Evolutionary conservation across 2,113 vertebrate species (phyloP).

Genomic region (Bostrychus sinensis): DNA sequence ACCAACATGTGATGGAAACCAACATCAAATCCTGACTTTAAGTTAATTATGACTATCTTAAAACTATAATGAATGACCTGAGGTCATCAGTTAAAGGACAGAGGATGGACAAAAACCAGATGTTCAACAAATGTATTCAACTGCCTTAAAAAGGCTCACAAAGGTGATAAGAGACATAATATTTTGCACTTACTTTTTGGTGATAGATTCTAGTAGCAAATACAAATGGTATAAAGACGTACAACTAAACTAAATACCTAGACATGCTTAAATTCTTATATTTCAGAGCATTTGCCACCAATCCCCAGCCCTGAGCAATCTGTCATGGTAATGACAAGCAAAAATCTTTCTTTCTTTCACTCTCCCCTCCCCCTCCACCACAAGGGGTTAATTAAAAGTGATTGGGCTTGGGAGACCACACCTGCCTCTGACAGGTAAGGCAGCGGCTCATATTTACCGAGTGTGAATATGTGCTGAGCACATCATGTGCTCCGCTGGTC

Average conservation of each 20-base stretch:
- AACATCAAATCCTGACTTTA: neutral
- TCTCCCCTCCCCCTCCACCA: conserved; percentile 56
- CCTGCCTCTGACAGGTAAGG: conserved; percentile 81
- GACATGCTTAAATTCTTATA: neutral
- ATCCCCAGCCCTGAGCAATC: conserved; percentile 19
- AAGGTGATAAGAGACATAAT: too few species aligned
- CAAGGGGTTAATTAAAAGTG: conserved; percentile 85
- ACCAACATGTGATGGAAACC: neutral
- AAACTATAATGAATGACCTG: neutral
- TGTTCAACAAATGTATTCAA: too few species aligned
- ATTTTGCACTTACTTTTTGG: too few species aligned
- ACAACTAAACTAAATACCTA: neutral
- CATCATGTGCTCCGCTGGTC: conserved; percentile 59
- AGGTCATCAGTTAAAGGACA: neutral
- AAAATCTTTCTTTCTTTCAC: conserved; percentile 30
- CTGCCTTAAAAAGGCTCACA: too few species aligned
- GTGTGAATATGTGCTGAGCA: conserved; percentile 61
- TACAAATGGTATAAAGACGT: too few species aligned
- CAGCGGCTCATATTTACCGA: conserved; percentile 40
- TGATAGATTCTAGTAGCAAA: too few species aligned
- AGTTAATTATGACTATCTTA: conserved; percentile 1
- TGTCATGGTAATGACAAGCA: conserved; percentile 39
- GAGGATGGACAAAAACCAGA: neutral
- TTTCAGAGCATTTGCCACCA: neutral
- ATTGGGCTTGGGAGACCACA: conserved; percentile 80